These are phyloP conservation scores for Datnioides undecimradiatus DNA, from an alignment of 2,113 vertebrate genomes.

Conservation along the genomic window DNA sequence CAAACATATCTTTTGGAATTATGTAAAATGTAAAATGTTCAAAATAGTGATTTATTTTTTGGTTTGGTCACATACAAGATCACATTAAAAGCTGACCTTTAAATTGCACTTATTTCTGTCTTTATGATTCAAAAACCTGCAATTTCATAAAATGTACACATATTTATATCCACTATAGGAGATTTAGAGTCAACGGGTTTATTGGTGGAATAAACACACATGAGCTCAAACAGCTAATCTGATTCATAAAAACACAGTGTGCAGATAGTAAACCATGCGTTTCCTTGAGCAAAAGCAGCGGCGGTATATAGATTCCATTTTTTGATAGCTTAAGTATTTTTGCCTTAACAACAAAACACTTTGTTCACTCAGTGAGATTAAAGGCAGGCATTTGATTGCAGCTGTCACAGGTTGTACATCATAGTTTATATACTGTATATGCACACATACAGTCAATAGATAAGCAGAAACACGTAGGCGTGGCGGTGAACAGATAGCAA, in stretches of 20 bases:
- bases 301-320: slow-evolving; percentile 49
- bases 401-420: slow-evolving; percentile 24
- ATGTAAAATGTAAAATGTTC: no score
- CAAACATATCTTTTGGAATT: no score
- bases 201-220: background rate
- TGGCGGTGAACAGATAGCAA: background rate
- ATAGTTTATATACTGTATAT: slow-evolving; percentile 22
- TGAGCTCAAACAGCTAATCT: slow-evolving; percentile 20
- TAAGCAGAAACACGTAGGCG: background rate
- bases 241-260: slow-evolving; percentile 21
- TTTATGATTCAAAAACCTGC: no score
- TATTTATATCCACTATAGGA: no score
- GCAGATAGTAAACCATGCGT: slow-evolving; percentile 15
- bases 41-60: no score
- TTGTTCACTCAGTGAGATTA: slow-evolving; percentile 45
- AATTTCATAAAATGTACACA: no score
- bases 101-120: no score
- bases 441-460: background rate
- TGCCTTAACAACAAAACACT: slow-evolving; percentile 38
- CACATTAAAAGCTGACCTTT: no score
- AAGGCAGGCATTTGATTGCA: slow-evolving; percentile 32
- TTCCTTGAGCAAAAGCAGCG: slow-evolving; percentile 7
- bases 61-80: no score
- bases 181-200: background rate
- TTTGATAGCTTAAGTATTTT: slow-evolving; percentile 13